Percentiles rank a stretch among this genome's conserved stretches.
These are phyloP conservation scores for Neodon shergylaensis DNA, from an alignment of 2,113 vertebrate genomes.

Conservation along the genomic window DNA sequence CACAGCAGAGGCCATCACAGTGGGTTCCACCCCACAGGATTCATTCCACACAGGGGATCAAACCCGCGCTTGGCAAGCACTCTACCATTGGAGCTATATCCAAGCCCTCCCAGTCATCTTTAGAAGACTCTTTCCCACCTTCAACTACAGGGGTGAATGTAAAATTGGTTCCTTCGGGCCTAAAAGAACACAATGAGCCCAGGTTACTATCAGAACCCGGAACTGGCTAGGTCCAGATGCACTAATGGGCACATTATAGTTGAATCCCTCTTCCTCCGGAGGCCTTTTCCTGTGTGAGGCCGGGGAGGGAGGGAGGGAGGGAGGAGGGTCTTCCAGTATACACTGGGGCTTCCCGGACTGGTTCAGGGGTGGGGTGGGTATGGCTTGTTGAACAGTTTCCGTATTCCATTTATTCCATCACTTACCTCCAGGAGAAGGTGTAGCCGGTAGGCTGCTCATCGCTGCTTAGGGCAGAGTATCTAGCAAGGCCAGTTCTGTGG, in stretches of 20 bases:
- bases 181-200: background rate
- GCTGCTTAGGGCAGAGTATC: background rate
- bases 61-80: no score
- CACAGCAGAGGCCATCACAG: background rate
- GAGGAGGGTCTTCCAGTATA: background rate
- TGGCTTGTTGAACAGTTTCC: background rate
- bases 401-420: background rate
- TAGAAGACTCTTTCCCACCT: background rate
- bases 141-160: background rate
- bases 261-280: background rate
- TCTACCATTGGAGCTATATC: background rate
- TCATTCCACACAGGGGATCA: background rate
- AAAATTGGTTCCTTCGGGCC: background rate
- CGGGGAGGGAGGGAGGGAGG: no score
- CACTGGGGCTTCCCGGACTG: background rate
- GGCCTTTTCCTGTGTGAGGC: background rate
- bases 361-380: background rate
- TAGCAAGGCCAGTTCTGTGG: slow-evolving; percentile 13
- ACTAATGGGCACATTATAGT: background rate
- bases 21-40: no score
- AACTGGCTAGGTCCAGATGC: background rate
- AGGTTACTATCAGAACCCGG: background rate
- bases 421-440: slow-evolving; percentile 73
- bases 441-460: slow-evolving; percentile 51
- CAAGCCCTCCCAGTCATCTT: background rate